Base-by-base conservation (phyloP, 2,797 vertebrate genomes). In the Takifugu rubripes region DNA sequence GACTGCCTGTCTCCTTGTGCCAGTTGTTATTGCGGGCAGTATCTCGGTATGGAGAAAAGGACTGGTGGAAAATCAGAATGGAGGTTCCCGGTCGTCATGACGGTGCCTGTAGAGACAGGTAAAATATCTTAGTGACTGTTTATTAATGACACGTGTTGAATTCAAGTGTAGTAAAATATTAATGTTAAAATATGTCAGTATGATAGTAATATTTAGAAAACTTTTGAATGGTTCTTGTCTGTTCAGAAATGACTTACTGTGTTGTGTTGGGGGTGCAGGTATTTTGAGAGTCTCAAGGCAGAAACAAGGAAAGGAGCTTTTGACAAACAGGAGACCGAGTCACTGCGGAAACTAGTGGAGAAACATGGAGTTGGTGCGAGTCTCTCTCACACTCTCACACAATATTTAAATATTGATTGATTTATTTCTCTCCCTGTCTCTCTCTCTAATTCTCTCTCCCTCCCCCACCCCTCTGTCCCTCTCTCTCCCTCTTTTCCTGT, bases 41-140 rank as follows among this genome's bases (percentile, higher is more conserved):
- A 0, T 80, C 85, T 47, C 93, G 90, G 42, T 82, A 93, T 0
- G 90, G 93, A 21, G 88, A 78, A 14, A 92, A 87, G 49, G 87
- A 92, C 27, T 98, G 97, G 97, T 96, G 92, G 64, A 98, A 92
- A 70, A 93, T 99, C 55, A 84, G 90, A 56, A 49, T 70, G 0
- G 93, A 95, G 21, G 95, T 99, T 50, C 95, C 95, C 0, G 95
- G 96, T 45, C 91, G 97, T 53, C 94, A 84, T 0, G 94, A 97
- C 11, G 55, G 81, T 10, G 88, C 93, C 78, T 97, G 95, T 75
- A 90, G 97, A 63, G 95, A 97, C 49, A 87, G 95, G 96, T 96
- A 54, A 74, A 70, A 33, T 27, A 21, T 40, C 59, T 27, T 50
- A 55, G 7, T 5, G 4, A 29, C 27, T 5, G 31, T 33, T 33